These are phyloP conservation scores for Gymnorhina tibicen DNA, from an alignment of 2,113 vertebrate species.

Conservation along the genomic window DNA sequence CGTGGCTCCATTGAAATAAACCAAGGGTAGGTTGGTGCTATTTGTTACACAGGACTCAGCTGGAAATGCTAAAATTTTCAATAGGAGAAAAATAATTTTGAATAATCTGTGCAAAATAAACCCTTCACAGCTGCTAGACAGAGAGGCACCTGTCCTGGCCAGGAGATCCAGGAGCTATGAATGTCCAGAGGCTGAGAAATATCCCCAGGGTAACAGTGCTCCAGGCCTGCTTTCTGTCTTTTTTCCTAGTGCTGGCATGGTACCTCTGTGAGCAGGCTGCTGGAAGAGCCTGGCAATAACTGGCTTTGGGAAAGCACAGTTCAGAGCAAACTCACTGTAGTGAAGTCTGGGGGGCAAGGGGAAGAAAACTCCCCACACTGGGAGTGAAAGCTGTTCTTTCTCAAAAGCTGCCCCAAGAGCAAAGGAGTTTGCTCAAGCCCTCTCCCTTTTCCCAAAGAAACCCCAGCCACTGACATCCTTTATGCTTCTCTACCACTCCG, in stretches of 20 bases:
- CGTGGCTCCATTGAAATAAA: not conserved
- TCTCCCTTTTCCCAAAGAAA: not conserved
- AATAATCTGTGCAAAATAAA: not conserved
- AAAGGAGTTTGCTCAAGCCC: not conserved
- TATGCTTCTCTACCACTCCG: not conserved
- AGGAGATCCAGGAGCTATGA: not conserved
- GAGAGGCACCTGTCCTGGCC: not conserved
- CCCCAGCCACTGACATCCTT: not conserved
- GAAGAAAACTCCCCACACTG: not conserved
- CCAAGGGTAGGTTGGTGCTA: not conserved
- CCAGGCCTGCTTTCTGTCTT: not conserved
- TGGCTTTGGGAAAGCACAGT: not conserved
- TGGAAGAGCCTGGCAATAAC: not conserved
- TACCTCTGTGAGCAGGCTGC: not conserved
- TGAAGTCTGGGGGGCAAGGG: not conserved
- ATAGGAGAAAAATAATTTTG: not conserved
- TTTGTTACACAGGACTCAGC: not conserved
- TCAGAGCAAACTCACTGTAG: not conserved
- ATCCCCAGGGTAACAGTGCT: not conserved
- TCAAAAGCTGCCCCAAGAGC: not conserved
- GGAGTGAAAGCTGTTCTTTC: not conserved
- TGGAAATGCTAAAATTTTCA: not conserved
- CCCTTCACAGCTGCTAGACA: not conserved
- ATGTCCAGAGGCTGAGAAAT: not conserved
- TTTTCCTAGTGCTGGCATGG: not conserved